Evolutionary conservation across 2,888 invertebrate genomes (phyloP).

Genomic region (Piscicola geometra): DNA sequence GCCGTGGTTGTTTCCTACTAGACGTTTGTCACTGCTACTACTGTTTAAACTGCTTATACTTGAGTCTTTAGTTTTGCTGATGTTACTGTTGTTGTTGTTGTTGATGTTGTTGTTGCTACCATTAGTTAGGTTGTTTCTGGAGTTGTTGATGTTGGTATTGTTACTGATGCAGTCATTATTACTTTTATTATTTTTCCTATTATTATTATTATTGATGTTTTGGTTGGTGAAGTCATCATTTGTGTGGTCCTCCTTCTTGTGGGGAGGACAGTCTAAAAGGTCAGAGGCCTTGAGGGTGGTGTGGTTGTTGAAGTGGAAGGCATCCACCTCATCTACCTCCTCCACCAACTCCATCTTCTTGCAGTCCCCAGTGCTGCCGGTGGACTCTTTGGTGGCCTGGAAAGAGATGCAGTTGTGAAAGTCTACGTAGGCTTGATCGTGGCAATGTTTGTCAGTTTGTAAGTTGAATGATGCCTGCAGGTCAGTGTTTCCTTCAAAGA

Average conservation of each 20-base stretch:
- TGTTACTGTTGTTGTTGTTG: slow-evolving; percentile 2
- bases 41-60: too few relatives aligned
- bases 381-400: too few relatives aligned
- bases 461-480: too few relatives aligned
- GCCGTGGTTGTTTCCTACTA: too few relatives aligned
- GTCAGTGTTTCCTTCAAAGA: not conserved
- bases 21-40: too few relatives aligned
- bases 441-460: too few relatives aligned
- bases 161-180: not conserved
- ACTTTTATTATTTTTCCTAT: not conserved
- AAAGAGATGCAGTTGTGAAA: too few relatives aligned
- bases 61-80: too few relatives aligned
- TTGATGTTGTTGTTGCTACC: not conserved
- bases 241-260: not conserved
- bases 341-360: too few relatives aligned
- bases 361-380: too few relatives aligned
- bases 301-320: not conserved
- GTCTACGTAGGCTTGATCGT: too few relatives aligned
- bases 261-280: not conserved
- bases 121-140: not conserved
- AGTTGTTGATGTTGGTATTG: not conserved
- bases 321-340: not conserved
- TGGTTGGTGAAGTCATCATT: not conserved
- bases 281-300: not conserved
- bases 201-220: not conserved